Base-by-base conservation (phyloP, 2,113 vertebrate genomes). In the Pontoporia blainvillei region DNA sequence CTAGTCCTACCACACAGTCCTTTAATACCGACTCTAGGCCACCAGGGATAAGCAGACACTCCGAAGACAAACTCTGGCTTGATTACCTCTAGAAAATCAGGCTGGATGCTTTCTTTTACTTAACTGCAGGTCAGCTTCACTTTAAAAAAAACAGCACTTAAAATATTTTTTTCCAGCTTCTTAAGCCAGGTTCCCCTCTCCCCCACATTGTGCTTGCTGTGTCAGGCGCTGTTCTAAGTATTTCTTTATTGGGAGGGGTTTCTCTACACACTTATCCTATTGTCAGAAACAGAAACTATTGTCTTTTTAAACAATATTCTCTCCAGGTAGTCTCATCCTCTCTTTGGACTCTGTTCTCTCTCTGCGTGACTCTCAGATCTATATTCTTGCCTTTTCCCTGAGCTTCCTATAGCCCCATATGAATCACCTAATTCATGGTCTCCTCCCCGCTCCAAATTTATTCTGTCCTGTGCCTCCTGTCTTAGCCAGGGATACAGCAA, bases 111-210 rank as follows among this genome's bases (percentile, higher is more conserved):
- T 49, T 61, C 20, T 23, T 25, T 41, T 62, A 81, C 36, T 79
- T 83, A 92, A 62, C 5, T 78, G 90, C 13, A 88, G 61, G 44
- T 96, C 34, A 39, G 34, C 20, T 25, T 46, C 82, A 59, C 25
- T 85, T 94, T 52, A 21, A 95, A 92, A 96, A 57, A 91, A 41
- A 41, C 34, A 79, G 49, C 5, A n/a, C 62, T 94, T 88, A 71
- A 57, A 94, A 83, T 83, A 73, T 78, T 52, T 73, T 41, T 54
- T 59, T 89, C 59, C 17, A 85, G 57, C 4, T 62, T 94, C 94
- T 73, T 13, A 82, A 54, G 44, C 39, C 54, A 49, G 8, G 15
- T 59, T 46, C 2, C 10, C 6, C 7, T n/a, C 2, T 10, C 85
- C 49, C 49, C 71, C 3, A 0, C 57, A 27, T 62, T 75, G 20